phyloP scores from a whole-genome alignment of 2,797 vertebrate species.

The Sylvia borin region DNA sequence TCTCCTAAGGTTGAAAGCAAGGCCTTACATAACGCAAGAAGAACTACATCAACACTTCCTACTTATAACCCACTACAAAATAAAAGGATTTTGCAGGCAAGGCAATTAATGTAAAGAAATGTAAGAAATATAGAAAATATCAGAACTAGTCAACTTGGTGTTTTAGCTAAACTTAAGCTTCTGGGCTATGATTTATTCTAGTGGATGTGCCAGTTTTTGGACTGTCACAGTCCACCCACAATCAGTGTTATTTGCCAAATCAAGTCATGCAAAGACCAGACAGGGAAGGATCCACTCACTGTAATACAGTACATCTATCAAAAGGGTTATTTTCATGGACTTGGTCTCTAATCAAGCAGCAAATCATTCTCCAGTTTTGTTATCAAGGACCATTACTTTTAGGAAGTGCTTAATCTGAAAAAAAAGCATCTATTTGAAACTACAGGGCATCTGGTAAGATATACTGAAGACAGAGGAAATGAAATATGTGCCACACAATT shows the following conservation, averaged over 20 bases:
- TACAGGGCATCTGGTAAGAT: slow-evolving; percentile 25
- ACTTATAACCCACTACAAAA: background rate
- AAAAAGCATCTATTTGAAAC: slow-evolving; percentile 23
- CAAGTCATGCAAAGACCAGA: slow-evolving; percentile 53
- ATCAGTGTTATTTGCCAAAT: slow-evolving; percentile 54
- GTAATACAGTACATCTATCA: slow-evolving; percentile 53
- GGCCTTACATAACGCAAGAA: background rate
- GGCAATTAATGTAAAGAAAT: background rate
- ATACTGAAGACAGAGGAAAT: slow-evolving; percentile 21
- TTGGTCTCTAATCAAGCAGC: slow-evolving; percentile 56
- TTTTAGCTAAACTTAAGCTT: background rate
- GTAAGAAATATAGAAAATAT: background rate
- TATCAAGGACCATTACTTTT: slow-evolving; percentile 61
- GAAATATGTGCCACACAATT: slow-evolving; percentile 28
- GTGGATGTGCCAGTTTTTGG: background rate
- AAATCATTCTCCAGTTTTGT: slow-evolving; percentile 56
- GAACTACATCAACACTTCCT: background rate
- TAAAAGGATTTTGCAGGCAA: background rate
- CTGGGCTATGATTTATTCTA: background rate
- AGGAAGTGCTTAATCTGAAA: slow-evolving; percentile 59
- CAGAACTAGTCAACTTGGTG: background rate
- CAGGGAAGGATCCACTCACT: slow-evolving; percentile 20
- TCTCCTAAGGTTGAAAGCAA: background rate
- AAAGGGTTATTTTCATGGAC: slow-evolving; percentile 48
- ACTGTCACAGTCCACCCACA: background rate